Base-by-base conservation (phyloP, 2,113 vertebrate species). In the Hucho hucho region DNA sequence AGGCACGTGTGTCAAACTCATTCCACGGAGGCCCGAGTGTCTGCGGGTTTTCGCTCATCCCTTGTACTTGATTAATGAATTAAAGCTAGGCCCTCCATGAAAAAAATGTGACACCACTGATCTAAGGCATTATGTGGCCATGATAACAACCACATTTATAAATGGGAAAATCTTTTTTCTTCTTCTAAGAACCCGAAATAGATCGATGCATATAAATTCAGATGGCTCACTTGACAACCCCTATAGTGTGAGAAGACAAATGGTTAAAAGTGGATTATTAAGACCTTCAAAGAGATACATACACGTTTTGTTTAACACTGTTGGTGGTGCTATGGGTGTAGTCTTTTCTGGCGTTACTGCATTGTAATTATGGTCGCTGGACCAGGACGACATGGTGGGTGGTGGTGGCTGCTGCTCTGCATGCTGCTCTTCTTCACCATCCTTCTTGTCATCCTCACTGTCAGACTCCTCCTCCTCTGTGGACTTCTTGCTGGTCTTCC, bases 341-440 rank as follows among this genome's bases (percentile, higher is more conserved):
- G 96, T 96, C 95, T 95, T 95, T 95, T 99, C 97, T 89, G 97
- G 97, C 92, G 96, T 96, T 90, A 97, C 96, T 89, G 98, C 97
- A 94, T 97, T 99, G 95, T 99, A 99, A 95, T 99, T 99, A 96
- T 99, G 98, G 93, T 99, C 98, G 80, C 97, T 98, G 82, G 96
- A 97, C 98, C 98, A 99, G 85, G 98, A 99, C 0, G 97, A 96
- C 0, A 96, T 94, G 90, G 91, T 84, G 66, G 93, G 92, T 7
- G 90, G 86, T 65, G 93, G 94, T 1, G 95, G 96, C 26, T 93
- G 87, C 6, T 92, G 80, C 84, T 80, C 91, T 2, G 37, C 37
- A 43, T 96, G 92, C 75, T 89, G 78, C 13, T 93, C 93, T 85
- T 93, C 91, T 0, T 92, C 87, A 0, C 92, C 59, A 3, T 82